Evolutionary conservation across 2,113 vertebrate genomes (phyloP).

Genomic region (Eptesicus fuscus): DNA sequence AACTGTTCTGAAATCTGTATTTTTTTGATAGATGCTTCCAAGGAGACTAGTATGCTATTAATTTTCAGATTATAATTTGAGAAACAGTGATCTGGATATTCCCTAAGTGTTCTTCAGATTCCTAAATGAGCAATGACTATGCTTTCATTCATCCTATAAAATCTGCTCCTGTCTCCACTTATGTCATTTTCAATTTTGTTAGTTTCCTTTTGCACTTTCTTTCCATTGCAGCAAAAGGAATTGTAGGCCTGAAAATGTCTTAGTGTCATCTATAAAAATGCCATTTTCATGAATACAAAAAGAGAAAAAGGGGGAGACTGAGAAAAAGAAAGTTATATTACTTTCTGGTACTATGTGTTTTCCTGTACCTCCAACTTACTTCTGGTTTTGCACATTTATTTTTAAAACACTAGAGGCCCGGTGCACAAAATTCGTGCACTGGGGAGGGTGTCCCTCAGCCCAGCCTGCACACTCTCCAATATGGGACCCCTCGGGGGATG

Average conservation of each 20-base stretch:
- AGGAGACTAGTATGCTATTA: background rate
- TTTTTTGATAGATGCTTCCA: background rate
- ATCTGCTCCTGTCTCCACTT: background rate
- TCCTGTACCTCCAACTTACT: background rate
- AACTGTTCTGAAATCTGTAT: background rate
- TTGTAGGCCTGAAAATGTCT: background rate
- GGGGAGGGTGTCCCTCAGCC: too few relatives aligned
- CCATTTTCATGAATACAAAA: background rate
- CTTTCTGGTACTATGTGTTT: background rate
- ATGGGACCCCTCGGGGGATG: too few relatives aligned
- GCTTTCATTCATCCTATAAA: background rate
- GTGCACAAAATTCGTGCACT: too few relatives aligned
- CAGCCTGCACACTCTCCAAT: too few relatives aligned
- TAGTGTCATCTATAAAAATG: background rate
- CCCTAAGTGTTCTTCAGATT: background rate
- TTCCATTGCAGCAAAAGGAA: background rate
- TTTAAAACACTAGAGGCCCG: background rate
- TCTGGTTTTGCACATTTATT: background rate
- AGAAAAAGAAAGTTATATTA: background rate
- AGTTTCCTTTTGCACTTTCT: background rate
- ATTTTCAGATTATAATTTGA: background rate
- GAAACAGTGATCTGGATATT: background rate
- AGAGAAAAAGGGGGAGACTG: background rate
- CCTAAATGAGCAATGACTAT: background rate
- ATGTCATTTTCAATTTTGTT: background rate